A percentile compares a stretch with the other conserved stretches of the same genome.
phyloP scores from a whole-genome alignment of 1,140 invertebrate species.

The Vollenhovia emeryi region DNA sequence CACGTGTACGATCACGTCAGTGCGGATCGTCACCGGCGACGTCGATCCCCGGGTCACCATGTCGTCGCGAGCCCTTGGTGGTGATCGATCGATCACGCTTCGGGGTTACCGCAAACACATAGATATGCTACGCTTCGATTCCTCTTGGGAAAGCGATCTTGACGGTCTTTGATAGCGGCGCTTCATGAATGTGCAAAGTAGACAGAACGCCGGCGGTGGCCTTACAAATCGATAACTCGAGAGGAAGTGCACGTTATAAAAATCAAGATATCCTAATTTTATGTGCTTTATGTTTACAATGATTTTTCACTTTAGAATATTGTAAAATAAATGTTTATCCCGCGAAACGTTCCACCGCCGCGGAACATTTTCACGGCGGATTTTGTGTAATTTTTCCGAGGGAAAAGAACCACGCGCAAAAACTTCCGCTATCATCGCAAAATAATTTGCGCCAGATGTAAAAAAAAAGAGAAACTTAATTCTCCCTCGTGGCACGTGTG shows the following conservation, averaged over 20 bases:
- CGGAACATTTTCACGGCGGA: neutral
- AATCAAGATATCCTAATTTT: conserved; percentile 10
- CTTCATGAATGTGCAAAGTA: conserved; percentile 84
- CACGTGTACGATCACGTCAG: conserved; percentile 67
- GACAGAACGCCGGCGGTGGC: conserved; percentile 44
- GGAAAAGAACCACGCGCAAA: neutral
- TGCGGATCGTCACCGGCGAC: conserved; percentile 68
- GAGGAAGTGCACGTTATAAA: neutral
- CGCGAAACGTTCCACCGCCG: neutral
- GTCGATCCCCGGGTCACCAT: conserved; percentile 77
- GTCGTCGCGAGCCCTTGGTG: conserved; percentile 66
- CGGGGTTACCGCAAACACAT: conserved; percentile 82
- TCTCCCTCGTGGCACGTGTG: too few species aligned
- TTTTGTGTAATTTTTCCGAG: neutral
- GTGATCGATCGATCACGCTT: conserved; percentile 82
- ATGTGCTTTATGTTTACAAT: neutral
- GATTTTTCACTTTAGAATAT: neutral
- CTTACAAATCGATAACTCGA: conserved; percentile 43
- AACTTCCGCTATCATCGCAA: neutral
- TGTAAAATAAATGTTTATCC: neutral
- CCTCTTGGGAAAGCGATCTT: conserved; percentile 78
- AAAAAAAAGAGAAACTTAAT: neutral
- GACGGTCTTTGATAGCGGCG: conserved; percentile 80
- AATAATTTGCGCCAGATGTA: neutral
- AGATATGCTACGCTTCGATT: conserved; percentile 77